Conservation (phyloP, 2,113 vertebrate genomes). For the Rhizomys pruinosus region DNA sequence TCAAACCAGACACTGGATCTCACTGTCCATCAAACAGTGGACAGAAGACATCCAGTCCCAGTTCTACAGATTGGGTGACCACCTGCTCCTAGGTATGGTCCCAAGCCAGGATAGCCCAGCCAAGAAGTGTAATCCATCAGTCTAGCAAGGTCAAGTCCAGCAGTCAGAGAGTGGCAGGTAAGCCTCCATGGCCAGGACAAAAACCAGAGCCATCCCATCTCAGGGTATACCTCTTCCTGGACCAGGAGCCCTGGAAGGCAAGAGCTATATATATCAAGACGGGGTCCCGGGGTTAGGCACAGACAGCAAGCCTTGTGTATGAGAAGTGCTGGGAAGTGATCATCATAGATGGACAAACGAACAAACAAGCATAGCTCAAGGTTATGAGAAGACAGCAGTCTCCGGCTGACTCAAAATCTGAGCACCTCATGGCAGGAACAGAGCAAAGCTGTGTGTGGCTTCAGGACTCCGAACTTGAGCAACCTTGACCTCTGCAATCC, state of each 20-base stretch:
- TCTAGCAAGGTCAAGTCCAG: neutral
- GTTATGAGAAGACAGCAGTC: neutral
- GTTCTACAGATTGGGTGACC: too few relatives aligned
- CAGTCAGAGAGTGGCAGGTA: neutral
- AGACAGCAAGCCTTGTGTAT: too few relatives aligned
- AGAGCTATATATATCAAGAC: neutral
- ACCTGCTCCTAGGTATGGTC: neutral
- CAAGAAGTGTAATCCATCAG: neutral
- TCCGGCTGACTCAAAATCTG: neutral
- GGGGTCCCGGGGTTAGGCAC: neutral
- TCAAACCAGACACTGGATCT: neutral
- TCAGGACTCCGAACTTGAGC: neutral
- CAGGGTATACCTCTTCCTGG: neutral
- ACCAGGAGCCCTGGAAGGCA: neutral
- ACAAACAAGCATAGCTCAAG: neutral
- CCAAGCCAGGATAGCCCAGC: neutral
- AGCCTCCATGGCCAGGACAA: neutral
- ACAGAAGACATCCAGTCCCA: neutral
- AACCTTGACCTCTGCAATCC: neutral
- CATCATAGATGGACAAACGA: neutral
- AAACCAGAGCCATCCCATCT: neutral
- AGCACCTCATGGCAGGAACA: neutral
- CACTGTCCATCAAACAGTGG: neutral
- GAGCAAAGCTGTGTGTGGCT: fast-evolving
- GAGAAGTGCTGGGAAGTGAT: neutral